These are phyloP conservation scores for Entomyzon cyanotis DNA, from an alignment of 2,113 vertebrate genomes.

Conservation along the genomic window DNA sequence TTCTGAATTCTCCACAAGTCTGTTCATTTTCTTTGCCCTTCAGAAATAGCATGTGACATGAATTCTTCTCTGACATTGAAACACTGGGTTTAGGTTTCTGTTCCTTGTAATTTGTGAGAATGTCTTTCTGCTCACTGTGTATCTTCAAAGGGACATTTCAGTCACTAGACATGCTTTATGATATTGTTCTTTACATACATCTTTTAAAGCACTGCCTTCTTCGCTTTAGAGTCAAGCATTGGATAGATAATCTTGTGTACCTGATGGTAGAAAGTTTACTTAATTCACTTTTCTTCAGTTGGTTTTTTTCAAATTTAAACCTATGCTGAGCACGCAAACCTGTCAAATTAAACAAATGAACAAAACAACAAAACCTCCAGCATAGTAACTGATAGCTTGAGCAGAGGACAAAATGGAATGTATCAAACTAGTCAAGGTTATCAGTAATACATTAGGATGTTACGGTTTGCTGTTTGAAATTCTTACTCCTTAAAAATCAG, in stretches of 20 bases:
- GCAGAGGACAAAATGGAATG: neutral
- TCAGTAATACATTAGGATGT: neutral
- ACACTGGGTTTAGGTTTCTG: neutral
- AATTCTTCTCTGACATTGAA: neutral
- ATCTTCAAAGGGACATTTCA: neutral
- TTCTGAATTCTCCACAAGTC: neutral
- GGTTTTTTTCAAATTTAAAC: neutral
- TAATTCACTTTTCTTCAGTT: neutral
- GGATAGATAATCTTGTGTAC: neutral
- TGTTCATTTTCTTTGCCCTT: neutral
- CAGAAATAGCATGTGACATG: neutral
- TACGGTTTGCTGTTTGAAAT: neutral
- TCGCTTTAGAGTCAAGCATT: neutral
- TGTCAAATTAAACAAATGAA: neutral
- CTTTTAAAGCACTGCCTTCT: neutral
- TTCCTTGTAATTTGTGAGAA: neutral
- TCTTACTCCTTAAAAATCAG: neutral
- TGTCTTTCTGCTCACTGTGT: neutral
- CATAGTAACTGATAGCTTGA: neutral
- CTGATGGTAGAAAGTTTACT: neutral
- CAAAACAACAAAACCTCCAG: accelerated
- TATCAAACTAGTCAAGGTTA: neutral
- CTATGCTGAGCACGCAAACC: neutral
- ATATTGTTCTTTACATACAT: neutral
- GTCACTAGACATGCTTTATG: neutral